phyloP scores from a whole-genome alignment of 2,113 vertebrate species.

The Thryonomys swinderianus region DNA sequence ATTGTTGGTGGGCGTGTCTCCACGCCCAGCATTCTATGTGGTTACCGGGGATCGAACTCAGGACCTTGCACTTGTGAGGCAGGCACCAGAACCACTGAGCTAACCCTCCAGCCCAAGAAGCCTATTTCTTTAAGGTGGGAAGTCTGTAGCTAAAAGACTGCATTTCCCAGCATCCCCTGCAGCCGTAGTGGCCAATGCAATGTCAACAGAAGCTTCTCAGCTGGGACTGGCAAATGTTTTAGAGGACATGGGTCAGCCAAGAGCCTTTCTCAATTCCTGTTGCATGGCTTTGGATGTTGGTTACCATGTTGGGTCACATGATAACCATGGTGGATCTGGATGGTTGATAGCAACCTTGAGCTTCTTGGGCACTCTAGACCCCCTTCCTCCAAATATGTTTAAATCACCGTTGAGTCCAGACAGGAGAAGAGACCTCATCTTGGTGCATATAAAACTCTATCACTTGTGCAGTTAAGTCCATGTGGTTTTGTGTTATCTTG shows the following conservation, averaged over 20 bases:
- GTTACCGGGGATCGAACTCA: too few species aligned
- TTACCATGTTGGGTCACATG: rapidly evolving
- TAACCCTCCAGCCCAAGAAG: too few species aligned
- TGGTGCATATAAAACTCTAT: not conserved
- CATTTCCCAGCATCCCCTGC: not conserved
- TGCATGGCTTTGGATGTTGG: not conserved
- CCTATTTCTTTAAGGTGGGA: not conserved
- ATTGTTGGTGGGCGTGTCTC: too few species aligned
- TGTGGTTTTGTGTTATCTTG: not conserved
- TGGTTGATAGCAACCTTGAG: not conserved
- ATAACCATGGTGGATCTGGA: not conserved
- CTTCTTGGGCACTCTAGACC: too few species aligned
- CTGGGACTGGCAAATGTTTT: not conserved
- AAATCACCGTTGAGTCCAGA: not conserved
- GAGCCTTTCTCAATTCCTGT: not conserved
- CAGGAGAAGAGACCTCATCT: not conserved
- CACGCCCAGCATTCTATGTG: too few species aligned
- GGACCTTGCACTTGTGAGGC: too few species aligned
- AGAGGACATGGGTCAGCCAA: not conserved
- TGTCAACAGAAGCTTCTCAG: not conserved
- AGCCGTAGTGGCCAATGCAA: not conserved
- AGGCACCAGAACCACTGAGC: too few species aligned
- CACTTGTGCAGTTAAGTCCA: not conserved
- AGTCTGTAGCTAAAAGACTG: not conserved
- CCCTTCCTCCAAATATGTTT: not conserved